Evolutionary conservation across 2,797 vertebrate species (phyloP), one percentile per base, ranked within the genome.

Genomic region (Anabacerthia variegaticeps): DNA sequence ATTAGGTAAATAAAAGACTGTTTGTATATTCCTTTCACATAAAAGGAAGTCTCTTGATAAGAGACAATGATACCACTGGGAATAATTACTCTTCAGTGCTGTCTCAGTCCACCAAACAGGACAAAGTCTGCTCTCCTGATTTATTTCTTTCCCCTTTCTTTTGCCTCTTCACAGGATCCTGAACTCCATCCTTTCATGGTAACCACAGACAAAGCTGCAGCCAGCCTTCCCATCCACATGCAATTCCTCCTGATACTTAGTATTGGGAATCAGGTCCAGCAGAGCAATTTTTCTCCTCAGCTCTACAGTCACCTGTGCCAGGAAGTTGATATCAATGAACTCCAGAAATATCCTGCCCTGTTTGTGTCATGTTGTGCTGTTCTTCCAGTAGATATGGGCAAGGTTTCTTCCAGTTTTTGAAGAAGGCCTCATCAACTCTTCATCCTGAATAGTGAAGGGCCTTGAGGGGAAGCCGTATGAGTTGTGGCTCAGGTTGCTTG

Each of bases 21-120:
- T 63, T 78, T 5, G 0, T 5, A 21, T 59, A 30, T 52, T 54
- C 14, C 7, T 59, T 12, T 44, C 34, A 61, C 0, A 1, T 67
- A 30, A 74, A 61, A 63, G 19, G 21, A 41, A 48, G 14, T 67
- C 58, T 58, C 28, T 72, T 76, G 24, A 61, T 46, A 20, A 18
- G 43, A 49, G 34, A 62, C 15, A 44, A 17, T 12, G 2, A 22
- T 12, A 34, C 26, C 32, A 17, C 10, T 34, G 8, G 19, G 32
- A 67, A 84, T 83, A 80, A 49, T 30, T 4, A 30, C 8, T 67
- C 7, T 48, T 14, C 28, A 27, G 14, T 39, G 12, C 3, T 79
- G n/a, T 43, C 12, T 69, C 32, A 66, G 1, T 30, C 19, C n/a
- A 68, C 20, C 36, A 20, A 81, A 46, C 10, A 55, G 11, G n/a